These are phyloP conservation scores for Scrobipalpa atriplicella DNA, from an alignment of 2,888 invertebrate species.

Conservation along the genomic window DNA sequence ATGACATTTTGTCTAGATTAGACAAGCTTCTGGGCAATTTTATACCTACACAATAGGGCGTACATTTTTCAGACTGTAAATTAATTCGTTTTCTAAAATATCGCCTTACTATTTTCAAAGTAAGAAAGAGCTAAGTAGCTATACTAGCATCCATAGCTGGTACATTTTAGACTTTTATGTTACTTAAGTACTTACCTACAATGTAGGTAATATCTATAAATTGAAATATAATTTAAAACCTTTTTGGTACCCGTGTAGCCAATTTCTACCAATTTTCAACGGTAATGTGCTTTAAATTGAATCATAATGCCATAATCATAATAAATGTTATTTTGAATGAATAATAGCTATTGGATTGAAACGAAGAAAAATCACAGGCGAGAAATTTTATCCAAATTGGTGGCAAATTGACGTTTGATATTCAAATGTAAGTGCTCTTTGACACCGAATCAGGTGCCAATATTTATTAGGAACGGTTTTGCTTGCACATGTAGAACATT, in stretches of 20 bases:
- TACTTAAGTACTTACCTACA: too few species aligned
- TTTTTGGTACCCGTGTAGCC: not conserved
- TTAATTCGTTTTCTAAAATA: conserved; percentile 6
- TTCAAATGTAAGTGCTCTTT: conserved; percentile 15
- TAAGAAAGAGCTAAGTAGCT: not conserved
- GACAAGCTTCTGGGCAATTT: not conserved
- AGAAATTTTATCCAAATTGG: conserved; percentile 6
- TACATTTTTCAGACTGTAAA: not conserved
- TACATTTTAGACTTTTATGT: too few species aligned
- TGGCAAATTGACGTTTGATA: conserved; percentile 13
- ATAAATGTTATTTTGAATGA: not conserved
- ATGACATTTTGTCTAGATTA: not conserved
- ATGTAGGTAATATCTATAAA: too few species aligned
- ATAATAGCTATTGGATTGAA: not conserved
- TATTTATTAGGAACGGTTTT: not conserved
- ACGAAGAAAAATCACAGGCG: not conserved
- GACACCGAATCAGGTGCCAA: not conserved
- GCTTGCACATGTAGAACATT: too few species aligned
- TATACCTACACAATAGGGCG: not conserved
- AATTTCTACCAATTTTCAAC: not conserved
- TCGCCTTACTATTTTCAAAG: not conserved
- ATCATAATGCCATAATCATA: not conserved
- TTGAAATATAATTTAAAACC: not conserved
- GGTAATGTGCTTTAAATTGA: not conserved
- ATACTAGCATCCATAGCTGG: not conserved